These are phyloP conservation scores for Pristionchus fissidentatus DNA, from an alignment of 2,888 invertebrate genomes.

Conservation along the genomic window DNA sequence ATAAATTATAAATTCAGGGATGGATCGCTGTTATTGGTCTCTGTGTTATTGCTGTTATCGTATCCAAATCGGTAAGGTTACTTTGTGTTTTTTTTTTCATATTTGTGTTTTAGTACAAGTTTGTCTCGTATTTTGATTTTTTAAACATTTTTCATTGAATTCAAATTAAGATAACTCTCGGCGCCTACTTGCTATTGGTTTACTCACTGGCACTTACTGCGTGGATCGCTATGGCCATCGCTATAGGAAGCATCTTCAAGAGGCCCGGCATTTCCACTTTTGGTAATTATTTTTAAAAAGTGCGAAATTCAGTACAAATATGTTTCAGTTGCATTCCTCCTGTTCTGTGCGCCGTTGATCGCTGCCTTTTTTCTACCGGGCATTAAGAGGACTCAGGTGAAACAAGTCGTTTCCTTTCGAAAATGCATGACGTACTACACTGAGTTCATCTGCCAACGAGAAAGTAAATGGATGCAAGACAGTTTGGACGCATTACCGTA, in stretches of 20 bases:
- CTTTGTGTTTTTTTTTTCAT: not conserved
- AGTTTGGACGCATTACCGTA: too few species aligned
- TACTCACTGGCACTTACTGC: not conserved
- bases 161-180: not conserved
- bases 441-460: too few species aligned
- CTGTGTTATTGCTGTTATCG: not conserved
- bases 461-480: too few species aligned
- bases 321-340: not conserved
- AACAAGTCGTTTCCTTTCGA: too few species aligned
- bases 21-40: not conserved
- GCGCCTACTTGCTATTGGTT: not conserved
- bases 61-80: not conserved
- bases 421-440: too few species aligned
- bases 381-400: too few species aligned
- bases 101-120: not conserved
- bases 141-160: not conserved
- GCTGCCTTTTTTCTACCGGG: too few species aligned
- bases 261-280: not conserved
- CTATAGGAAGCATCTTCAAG: not conserved
- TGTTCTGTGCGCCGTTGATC: too few species aligned
- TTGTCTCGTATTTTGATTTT: too few species aligned
- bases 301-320: not conserved
- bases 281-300: not conserved
- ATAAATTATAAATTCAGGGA: not conserved
- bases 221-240: not conserved